Conservation (phyloP, 2,113 vertebrate genomes). For the Eudyptes chrysolophus region DNA sequence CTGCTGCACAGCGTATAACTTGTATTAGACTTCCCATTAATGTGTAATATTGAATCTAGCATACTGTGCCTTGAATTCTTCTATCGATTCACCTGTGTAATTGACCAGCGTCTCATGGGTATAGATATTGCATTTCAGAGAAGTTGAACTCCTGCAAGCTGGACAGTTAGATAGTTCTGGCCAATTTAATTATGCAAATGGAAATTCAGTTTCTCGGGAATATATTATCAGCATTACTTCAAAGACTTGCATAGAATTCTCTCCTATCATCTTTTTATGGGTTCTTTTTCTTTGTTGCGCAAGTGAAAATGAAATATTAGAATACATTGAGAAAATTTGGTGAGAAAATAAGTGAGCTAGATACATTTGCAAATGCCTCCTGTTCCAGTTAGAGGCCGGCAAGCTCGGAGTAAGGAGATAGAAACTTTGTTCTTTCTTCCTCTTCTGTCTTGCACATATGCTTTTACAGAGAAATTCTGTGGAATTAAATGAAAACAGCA, state of each 20-base stretch:
- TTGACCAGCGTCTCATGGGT: neutral
- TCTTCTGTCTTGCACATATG: neutral
- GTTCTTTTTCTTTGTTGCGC: slow-evolving; percentile 20
- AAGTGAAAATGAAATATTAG: slow-evolving; percentile 42
- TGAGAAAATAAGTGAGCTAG: slow-evolving; percentile 9
- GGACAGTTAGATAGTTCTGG: slow-evolving; percentile 45
- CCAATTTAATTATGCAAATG: slow-evolving; percentile 66
- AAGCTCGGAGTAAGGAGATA: neutral
- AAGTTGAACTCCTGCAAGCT: slow-evolving; percentile 38
- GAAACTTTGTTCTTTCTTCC: neutral
- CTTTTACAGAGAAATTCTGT: neutral
- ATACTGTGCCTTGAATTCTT: neutral
- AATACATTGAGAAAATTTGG: neutral
- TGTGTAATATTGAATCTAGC: slow-evolving; percentile 31
- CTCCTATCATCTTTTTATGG: slow-evolving; percentile 7
- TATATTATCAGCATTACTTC: slow-evolving; percentile 42
- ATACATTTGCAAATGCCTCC: neutral
- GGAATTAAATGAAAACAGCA: neutral
- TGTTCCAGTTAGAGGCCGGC: neutral
- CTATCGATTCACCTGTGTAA: slow-evolving; percentile 42
- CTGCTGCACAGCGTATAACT: neutral
- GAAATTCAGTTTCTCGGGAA: slow-evolving; percentile 31
- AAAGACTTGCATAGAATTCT: slow-evolving; percentile 23
- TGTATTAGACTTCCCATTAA: neutral
- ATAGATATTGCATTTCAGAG: slow-evolving; percentile 19